Evolutionary conservation across 2,888 invertebrate genomes (phyloP), one percentile per base, ranked within the genome.

Genomic region (Barypeithes pellucidus): DNA sequence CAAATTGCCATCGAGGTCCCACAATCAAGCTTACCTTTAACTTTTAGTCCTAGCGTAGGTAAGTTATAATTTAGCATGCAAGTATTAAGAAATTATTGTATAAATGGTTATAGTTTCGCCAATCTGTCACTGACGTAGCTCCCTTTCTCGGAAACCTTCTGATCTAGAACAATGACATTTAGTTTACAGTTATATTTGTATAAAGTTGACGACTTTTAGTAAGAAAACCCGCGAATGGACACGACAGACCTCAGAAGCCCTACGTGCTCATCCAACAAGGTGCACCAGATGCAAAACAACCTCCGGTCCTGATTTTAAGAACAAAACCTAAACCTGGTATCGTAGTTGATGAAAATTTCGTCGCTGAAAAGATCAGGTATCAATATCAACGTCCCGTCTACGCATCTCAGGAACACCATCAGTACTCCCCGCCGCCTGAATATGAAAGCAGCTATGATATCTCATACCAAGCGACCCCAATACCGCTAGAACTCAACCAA

Each of bases 1-100:
- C 78, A 78, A 50, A 68, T 77, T 47, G 76, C 75, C 0, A 50
- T 78, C n/a, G 77, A 79, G 22, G 72, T 77, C 12, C 78, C 79
- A 5, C 73, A 75, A 11, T 39, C 52, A 24, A 71, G 77, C 33
- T 45, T 74, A 29, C 72, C 76, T 7, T 22, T 73, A 18, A 45
- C 69, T 3, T 72, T 68, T 47, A 62, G 39, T 20, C 66, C 54
- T 12, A 50, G 16, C 3, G 7, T 66, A 16, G 54, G 70, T 67
- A 70, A 50, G 61, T 47, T 11, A 0, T 43, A 39, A 12, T 39
- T 39, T 39, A 39, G 39, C 4, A n/a, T 12, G 39, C 12, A 39
- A 12, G n/a, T n/a, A n/a, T n/a, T n/a, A n/a, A n/a, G n/a, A n/a
- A n/a, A n/a, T n/a, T n/a, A n/a, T n/a, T n/a, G n/a, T n/a, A n/a